Percentiles rank a stretch among this genome's conserved stretches.
phyloP scores from a whole-genome alignment of 2,113 vertebrate species.

The Rallus limicola region DNA sequence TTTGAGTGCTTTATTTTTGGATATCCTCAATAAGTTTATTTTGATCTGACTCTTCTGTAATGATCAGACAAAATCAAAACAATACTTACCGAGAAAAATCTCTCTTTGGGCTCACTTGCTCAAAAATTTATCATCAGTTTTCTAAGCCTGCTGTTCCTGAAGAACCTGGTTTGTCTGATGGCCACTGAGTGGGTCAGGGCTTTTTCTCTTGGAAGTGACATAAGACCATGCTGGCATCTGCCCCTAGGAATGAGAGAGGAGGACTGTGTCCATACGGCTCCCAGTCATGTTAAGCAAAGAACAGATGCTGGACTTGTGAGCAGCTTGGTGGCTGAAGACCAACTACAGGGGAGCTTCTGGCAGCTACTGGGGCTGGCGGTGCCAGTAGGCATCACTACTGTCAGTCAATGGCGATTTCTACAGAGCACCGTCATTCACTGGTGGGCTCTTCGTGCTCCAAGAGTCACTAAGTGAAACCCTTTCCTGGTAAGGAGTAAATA shows the following conservation, averaged over 20 bases:
- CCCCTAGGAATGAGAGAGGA: constrained; percentile 58
- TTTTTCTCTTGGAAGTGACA: constrained; percentile 57
- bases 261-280: constrained; percentile 52
- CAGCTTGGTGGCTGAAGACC: constrained; percentile 55
- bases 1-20: not conserved
- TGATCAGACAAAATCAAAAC: not conserved
- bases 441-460: constrained; percentile 13
- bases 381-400: constrained; percentile 61
- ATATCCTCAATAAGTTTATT: not conserved
- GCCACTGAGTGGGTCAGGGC: constrained; percentile 26
- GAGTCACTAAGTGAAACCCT: not conserved
- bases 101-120: not conserved
- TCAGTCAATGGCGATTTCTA: constrained; percentile 49
- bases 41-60: not conserved
- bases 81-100: not conserved
- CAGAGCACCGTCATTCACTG: not conserved
- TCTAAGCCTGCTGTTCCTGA: not conserved
- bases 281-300: constrained; percentile 63
- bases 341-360: constrained; percentile 64
- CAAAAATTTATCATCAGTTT: not conserved
- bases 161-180: not conserved
- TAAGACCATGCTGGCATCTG: constrained; percentile 51
- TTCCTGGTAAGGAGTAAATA: not conserved
- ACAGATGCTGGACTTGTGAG: constrained; percentile 68
- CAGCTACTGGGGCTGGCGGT: not conserved